phyloP scores from a whole-genome alignment of 1,140 invertebrate genomes.

The Apis laboriosa region DNA sequence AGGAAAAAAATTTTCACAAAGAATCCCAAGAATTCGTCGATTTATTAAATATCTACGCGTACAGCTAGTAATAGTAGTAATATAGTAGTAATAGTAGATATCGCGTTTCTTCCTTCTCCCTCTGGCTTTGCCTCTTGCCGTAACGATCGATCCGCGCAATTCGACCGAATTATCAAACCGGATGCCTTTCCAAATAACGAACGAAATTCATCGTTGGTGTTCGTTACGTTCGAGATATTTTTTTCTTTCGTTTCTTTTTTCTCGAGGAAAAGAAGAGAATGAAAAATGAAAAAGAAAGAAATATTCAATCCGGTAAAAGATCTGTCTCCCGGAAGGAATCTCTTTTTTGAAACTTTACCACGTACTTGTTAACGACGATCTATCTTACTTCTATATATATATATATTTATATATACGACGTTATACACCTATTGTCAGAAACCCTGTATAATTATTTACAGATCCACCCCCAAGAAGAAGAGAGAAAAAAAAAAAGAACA shows the following conservation, averaged over 20 bases:
- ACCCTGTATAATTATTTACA: slow-evolving; percentile 46
- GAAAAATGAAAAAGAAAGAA: too few relatives aligned
- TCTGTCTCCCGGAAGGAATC: too few relatives aligned
- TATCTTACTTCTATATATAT: too few relatives aligned
- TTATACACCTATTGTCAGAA: slow-evolving; percentile 38
- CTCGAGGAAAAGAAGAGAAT: not conserved
- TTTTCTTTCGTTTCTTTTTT: not conserved
- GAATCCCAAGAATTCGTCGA: slow-evolving; percentile 5
- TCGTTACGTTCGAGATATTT: not conserved
- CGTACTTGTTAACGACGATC: not conserved
- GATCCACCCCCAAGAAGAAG: not conserved
- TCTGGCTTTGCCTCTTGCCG: not conserved
- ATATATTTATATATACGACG: slow-evolving; percentile 11
- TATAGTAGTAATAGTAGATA: too few relatives aligned
- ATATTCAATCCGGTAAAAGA: not conserved
- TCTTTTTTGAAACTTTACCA: too few relatives aligned
- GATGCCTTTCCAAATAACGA: slow-evolving; percentile 9
- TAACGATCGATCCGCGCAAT: not conserved
- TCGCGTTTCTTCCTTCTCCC: not conserved
- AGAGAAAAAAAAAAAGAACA: not conserved
- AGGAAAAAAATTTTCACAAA: not conserved
- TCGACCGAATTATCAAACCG: slow-evolving; percentile 4
- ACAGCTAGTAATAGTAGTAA: not conserved
- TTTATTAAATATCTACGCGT: slow-evolving; percentile 16
- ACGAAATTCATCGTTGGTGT: not conserved